phyloP scores from a whole-genome alignment of 2,113 vertebrate species.

The Microtus montanus region DNA sequence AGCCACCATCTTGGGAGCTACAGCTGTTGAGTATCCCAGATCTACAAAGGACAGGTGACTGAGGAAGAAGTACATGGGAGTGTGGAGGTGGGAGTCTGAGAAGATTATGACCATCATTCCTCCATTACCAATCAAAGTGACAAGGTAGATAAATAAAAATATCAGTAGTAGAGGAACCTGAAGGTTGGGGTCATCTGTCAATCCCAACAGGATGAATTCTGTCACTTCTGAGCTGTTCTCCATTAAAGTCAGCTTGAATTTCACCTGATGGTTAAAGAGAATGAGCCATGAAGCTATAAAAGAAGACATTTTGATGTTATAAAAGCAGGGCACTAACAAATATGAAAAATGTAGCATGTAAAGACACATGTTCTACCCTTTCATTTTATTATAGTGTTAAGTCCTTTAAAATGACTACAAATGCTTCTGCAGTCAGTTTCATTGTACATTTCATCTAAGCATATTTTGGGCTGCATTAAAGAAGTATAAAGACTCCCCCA shows the following conservation, averaged over 20 bases:
- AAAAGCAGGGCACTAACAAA: background rate
- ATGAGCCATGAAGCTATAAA: background rate
- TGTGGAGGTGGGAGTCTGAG: slow-evolving; percentile 24
- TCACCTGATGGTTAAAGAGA: background rate
- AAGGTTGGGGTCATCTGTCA: slow-evolving; percentile 63
- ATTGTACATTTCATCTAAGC: background rate
- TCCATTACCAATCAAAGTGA: slow-evolving; percentile 60
- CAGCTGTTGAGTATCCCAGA: slow-evolving; percentile 51
- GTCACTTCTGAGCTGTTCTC: slow-evolving; percentile 41
- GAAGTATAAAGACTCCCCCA: background rate
- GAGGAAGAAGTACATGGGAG: slow-evolving; percentile 71
- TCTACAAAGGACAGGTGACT: slow-evolving; percentile 66
- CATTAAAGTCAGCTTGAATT: background rate
- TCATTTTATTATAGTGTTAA: background rate
- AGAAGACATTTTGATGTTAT: background rate
- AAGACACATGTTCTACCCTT: background rate
- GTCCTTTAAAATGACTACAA: background rate
- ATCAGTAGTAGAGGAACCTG: slow-evolving; percentile 48
- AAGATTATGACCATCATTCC: slow-evolving; percentile 43
- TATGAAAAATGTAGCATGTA: background rate
- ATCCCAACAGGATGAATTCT: slow-evolving; percentile 68
- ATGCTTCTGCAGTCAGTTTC: background rate
- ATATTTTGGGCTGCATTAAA: slow-evolving; percentile 6
- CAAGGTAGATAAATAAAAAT: slow-evolving; percentile 63
- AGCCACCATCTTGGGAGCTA: slow-evolving; percentile 54